Percentiles rank a stretch among this genome's conserved stretches.
Evolutionary conservation across 2,888 invertebrate species (phyloP).

Genomic region (Drosophila subquinaria): DNA sequence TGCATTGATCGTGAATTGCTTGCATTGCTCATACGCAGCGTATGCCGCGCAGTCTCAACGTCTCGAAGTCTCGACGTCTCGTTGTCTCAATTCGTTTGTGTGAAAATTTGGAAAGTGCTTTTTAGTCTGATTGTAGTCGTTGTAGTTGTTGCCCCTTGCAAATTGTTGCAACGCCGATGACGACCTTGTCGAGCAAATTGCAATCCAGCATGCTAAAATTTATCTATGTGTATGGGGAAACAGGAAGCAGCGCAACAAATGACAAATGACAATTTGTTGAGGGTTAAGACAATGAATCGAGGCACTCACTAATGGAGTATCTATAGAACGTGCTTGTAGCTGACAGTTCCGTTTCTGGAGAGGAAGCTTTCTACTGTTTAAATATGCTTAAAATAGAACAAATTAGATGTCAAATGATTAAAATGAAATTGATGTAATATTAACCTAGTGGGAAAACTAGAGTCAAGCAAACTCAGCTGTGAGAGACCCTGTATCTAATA

Average conservation of each 20-base stretch:
- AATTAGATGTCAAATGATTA: not conserved
- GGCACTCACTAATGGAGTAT: conserved; percentile 34
- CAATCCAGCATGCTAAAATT: conserved; percentile 50
- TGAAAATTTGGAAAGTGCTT: conserved; percentile 73
- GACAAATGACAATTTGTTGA: conserved; percentile 67
- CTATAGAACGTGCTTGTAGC: conserved; percentile 1
- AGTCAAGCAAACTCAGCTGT: not conserved
- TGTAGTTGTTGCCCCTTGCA: conserved; percentile 13
- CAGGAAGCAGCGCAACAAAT: conserved; percentile 56
- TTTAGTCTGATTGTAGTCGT: conserved; percentile 20
- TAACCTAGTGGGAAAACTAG: not conserved
- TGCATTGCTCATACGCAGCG: conserved; percentile 68
- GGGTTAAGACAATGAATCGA: conserved; percentile 45
- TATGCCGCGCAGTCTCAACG: conserved; percentile 32
- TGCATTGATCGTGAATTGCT: conserved; percentile 55
- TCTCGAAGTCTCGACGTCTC: conserved; percentile 1
- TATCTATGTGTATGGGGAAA: conserved; percentile 68
- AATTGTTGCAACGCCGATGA: conserved; percentile 30
- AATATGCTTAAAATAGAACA: conserved; percentile 16
- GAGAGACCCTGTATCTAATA: not conserved
- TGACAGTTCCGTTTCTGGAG: conserved; percentile 23
- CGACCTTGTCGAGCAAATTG: conserved; percentile 66
- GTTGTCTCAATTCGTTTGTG: not conserved
- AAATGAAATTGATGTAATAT: not conserved
- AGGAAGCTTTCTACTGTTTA: conserved; percentile 23